Percentiles rank a stretch among this genome's conserved stretches.
phyloP scores from a whole-genome alignment of 35 echinoderm and acorn worm genomes.

The Diadema setosum region DNA sequence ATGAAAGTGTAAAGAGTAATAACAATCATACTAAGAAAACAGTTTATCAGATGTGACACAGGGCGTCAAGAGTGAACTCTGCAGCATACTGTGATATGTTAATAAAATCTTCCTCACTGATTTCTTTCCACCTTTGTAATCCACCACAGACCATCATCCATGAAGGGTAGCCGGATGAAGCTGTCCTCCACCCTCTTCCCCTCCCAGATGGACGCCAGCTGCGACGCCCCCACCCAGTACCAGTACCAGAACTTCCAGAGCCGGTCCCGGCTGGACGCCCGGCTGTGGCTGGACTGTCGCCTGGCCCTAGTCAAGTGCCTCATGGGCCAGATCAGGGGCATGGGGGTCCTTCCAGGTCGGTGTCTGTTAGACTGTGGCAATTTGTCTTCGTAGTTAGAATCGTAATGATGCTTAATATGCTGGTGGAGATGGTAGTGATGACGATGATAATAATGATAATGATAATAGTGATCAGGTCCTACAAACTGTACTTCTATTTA shows the following conservation, averaged over 20 bases:
- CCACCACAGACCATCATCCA: conserved; percentile 80
- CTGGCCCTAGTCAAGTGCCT: conserved; percentile 80
- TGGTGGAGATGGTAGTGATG: no score
- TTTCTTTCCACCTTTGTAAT: no score
- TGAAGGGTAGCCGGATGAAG: conserved; percentile 75
- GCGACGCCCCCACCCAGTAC: conserved; percentile 68
- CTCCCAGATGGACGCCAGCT: neutral
- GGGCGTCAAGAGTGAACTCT: no score
- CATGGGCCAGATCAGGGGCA: conserved; percentile 74
- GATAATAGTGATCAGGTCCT: neutral
- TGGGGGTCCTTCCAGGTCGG: conserved; percentile 72
- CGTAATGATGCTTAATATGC: no score
- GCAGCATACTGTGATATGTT: no score
- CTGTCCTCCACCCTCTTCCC: neutral
- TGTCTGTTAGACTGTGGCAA: no score
- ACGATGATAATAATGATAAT: no score
- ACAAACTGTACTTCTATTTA: neutral
- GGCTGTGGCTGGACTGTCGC: conserved; percentile 87
- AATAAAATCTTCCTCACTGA: no score
- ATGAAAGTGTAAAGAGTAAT: no score
- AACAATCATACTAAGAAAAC: no score
- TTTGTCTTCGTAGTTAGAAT: no score
- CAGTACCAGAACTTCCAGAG: conserved; percentile 98
- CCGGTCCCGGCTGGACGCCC: conserved; percentile 78
- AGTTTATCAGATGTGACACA: no score